Evolutionary conservation across 2,888 invertebrate genomes (phyloP).

Genomic region (Nudaria mundana): DNA sequence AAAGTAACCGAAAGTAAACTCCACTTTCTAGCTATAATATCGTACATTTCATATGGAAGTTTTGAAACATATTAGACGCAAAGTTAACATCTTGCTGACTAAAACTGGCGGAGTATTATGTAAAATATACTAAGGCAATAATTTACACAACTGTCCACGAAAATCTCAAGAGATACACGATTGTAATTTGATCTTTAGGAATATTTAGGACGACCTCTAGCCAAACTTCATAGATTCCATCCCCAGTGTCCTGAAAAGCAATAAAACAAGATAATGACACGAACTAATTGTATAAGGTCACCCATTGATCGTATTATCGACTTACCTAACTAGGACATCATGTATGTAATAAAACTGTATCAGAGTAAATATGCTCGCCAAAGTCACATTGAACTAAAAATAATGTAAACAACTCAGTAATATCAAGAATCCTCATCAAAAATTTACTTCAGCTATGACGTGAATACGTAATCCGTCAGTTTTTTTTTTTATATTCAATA

Average conservation of each 20-base stretch:
- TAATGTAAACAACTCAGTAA: constrained; percentile 43
- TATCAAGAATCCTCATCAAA: constrained; percentile 35
- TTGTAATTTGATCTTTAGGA: neutral
- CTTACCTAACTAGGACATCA: neutral
- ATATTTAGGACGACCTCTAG: constrained; percentile 1
- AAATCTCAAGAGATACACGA: neutral
- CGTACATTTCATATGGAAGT: too few relatives aligned
- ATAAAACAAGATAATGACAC: constrained; percentile 2
- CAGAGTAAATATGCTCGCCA: constrained; percentile 15
- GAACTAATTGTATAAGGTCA: constrained; percentile 11
- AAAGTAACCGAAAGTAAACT: too few relatives aligned
- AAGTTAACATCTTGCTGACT: too few relatives aligned
- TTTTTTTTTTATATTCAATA: constrained; percentile 57
- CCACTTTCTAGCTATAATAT: too few relatives aligned
- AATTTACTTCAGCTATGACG: constrained; percentile 43
- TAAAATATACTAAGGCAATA: too few relatives aligned
- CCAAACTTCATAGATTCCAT: neutral
- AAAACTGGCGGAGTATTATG: too few relatives aligned
- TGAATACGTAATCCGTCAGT: constrained; percentile 48
- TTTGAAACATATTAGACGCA: too few relatives aligned
- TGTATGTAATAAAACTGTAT: constrained; percentile 13
- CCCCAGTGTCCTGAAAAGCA: constrained; percentile 7
- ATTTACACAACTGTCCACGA: too few relatives aligned
- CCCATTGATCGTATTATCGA: constrained; percentile 1
- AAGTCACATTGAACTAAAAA: constrained; percentile 35